Evolutionary conservation across 2,113 vertebrate genomes (phyloP).

Genomic region (Thunnus thynnus): DNA sequence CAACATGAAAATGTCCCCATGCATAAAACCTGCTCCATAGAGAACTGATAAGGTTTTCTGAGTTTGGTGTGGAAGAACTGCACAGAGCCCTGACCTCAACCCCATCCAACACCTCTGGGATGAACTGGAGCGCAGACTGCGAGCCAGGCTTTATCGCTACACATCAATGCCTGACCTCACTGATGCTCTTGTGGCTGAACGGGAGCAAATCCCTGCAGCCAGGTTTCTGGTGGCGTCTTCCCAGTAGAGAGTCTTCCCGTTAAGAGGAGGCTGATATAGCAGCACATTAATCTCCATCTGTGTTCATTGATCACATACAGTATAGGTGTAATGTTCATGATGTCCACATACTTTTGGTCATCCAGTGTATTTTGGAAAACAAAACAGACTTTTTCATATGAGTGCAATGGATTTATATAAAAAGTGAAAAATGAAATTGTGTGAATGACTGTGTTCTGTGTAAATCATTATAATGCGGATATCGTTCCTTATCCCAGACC

Average conservation of each 20-base stretch:
- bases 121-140: not conserved
- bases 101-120: constrained; percentile 1
- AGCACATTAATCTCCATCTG: not conserved
- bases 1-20: not conserved
- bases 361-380: not conserved
- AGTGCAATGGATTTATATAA: not conserved
- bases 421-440: too few relatives aligned
- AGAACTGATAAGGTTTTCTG: not conserved
- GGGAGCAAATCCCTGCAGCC: not conserved
- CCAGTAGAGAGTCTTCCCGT: not conserved
- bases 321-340: not conserved
- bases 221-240: not conserved
- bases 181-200: not conserved
- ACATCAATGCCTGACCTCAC: not conserved
- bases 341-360: constrained; percentile 10
- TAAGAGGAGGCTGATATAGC: not conserved
- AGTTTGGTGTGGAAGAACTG: not conserved
- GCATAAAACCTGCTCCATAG: not conserved
- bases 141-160: not conserved
- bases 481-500: constrained; percentile 70
- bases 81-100: not conserved
- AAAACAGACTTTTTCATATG: not conserved
- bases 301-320: not conserved
- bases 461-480: not conserved
- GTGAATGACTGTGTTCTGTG: too few relatives aligned